These are phyloP conservation scores for Atlantisia rogersi DNA, from an alignment of 2,113 vertebrate genomes.

Conservation along the genomic window DNA sequence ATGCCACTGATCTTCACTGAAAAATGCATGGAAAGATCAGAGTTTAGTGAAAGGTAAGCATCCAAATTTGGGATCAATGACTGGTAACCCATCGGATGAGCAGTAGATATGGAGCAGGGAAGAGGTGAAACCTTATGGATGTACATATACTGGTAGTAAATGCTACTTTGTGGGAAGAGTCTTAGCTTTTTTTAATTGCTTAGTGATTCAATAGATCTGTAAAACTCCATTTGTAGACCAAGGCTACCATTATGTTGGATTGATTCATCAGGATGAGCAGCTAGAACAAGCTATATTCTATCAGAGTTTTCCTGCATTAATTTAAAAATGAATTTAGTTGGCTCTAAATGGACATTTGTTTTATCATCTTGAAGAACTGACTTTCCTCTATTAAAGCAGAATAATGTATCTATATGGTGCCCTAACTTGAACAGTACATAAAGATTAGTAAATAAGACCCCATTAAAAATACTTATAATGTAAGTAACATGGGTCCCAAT, in stretches of 20 bases:
- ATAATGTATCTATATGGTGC: constrained; percentile 76
- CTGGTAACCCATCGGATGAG: neutral
- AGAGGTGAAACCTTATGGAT: neutral
- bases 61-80: neutral
- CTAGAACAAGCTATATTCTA: constrained; percentile 63
- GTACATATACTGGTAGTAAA: neutral
- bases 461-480: constrained; percentile 83
- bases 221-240: constrained; percentile 60
- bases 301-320: constrained; percentile 63
- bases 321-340: constrained; percentile 74
- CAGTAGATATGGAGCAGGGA: neutral
- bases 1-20: neutral
- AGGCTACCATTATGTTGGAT: constrained; percentile 57
- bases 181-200: constrained; percentile 27
- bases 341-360: constrained; percentile 74
- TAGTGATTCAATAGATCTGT: constrained; percentile 24
- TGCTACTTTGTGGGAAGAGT: neutral
- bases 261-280: constrained; percentile 66
- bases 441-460: constrained; percentile 85
- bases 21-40: neutral
- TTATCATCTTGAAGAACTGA: constrained; percentile 74
- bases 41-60: constrained; percentile 38
- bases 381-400: constrained; percentile 71
- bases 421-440: constrained; percentile 79
- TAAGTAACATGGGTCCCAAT: constrained; percentile 82